A percentile compares a stretch with the other conserved stretches of the same genome.
Conservation (phyloP, 2,797 vertebrate genomes). For the Micromesistius poutassou region DNA sequence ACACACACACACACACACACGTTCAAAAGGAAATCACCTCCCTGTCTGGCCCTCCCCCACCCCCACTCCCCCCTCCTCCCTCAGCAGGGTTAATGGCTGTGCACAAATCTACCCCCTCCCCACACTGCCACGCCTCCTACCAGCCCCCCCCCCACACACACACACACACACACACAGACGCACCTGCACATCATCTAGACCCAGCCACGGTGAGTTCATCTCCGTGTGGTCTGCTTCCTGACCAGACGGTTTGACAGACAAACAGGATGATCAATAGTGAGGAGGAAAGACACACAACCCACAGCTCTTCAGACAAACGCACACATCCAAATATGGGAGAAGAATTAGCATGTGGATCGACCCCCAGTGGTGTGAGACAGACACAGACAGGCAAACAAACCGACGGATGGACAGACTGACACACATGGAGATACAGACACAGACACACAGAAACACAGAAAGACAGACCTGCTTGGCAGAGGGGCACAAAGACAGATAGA, state of each 20-base stretch:
- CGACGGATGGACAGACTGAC: neutral
- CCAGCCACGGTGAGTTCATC: neutral
- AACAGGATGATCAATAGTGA: too few relatives aligned
- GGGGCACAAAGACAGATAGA: too few relatives aligned
- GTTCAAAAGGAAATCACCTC: neutral
- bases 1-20: neutral
- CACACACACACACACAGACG: neutral
- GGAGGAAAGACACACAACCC: too few relatives aligned
- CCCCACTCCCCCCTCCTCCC: neutral
- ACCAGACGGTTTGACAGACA: neutral
- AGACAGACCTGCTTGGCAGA: neutral
- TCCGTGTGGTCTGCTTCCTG: neutral
- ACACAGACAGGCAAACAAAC: neutral
- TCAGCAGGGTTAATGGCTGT: constrained; percentile 23
- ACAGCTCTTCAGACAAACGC: neutral
- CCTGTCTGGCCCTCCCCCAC: neutral
- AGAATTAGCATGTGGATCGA: neutral
- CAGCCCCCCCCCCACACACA: neutral
- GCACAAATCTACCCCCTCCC: neutral
- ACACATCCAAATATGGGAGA: neutral
- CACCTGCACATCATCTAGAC: neutral
- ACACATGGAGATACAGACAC: neutral
- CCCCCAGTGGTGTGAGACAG: neutral
- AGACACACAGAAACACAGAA: neutral
- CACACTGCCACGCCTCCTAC: neutral